phyloP scores from a whole-genome alignment of 2,797 vertebrate species.

The Leptatherina wallacei region DNA sequence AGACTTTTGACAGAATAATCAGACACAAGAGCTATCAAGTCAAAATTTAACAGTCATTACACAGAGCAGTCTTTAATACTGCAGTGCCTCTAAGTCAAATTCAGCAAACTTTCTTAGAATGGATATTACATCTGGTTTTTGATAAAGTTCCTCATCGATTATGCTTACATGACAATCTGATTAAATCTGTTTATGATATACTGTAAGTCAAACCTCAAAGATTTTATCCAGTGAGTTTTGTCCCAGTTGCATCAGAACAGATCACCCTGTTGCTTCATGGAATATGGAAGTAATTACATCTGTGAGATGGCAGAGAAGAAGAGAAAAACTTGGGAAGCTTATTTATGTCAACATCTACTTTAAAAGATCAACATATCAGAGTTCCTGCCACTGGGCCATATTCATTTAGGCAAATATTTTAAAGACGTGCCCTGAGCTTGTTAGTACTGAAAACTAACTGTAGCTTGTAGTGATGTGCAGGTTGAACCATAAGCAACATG shows the following conservation, averaged over 20 bases:
- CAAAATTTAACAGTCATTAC: too few relatives aligned
- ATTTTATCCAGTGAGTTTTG: background rate
- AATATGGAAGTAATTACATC: background rate
- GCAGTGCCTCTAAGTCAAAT: background rate
- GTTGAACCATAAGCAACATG: background rate
- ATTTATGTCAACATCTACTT: background rate
- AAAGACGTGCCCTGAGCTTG: background rate
- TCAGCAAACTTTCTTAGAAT: background rate
- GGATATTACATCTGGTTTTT: background rate
- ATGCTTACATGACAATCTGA: too few relatives aligned
- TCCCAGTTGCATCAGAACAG: background rate
- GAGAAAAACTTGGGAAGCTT: background rate
- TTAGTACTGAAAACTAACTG: background rate
- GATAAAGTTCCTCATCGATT: background rate
- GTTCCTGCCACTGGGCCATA: background rate
- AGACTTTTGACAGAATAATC: too few relatives aligned
- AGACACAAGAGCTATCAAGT: too few relatives aligned
- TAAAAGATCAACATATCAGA: background rate
- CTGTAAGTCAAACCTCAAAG: background rate
- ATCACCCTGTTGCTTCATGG: background rate
- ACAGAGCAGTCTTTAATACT: background rate
- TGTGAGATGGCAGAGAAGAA: background rate
- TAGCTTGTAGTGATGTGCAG: background rate
- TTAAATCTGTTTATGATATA: background rate
- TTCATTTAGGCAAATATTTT: background rate